Base-by-base conservation (phyloP, 2,113 vertebrate species). In the Miniopterus natalensis region DNA sequence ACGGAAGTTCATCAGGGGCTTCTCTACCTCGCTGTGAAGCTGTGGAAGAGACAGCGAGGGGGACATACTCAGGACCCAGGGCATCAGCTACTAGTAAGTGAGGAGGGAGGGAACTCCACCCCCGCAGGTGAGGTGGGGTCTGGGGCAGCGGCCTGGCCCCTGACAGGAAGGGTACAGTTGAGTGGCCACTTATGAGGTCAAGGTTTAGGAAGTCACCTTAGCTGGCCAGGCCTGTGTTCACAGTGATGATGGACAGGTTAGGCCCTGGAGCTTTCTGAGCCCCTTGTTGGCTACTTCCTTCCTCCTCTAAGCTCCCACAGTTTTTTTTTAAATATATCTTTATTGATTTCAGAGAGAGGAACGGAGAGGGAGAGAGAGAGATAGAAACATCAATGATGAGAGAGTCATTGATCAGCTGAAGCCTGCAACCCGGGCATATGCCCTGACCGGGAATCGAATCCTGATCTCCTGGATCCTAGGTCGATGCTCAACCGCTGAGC, bases 11-110 rank as follows among this genome's bases (percentile, higher is more conserved):
- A 99, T 98, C 6, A 99, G 96, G 20, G 99, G 99, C 77, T 99
- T 99, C 97, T 99, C 99, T n/a, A 99, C 99, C 95, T 99, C 99
- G 0, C 99, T 99, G 94, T 99, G 99, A 27, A 99, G 99, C 99
- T 99, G 98, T 0, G 47, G 47, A 86, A 78, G 3, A 8, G 29
- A 36, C 36, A 92, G 53, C 2, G 42, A 36, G 45, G 55, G 49
- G 29, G 36, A 5, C 8, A 13, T 1, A 7, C 8, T 97, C 71
- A 97, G 78, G 49, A 73, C 45, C 0, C 0, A 1, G 45, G 57
- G 17, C 0, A 13, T 42, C 10, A 1, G 55, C 17, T 5, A 11
- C 9, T 6, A 27, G 45, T 4, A 83, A 5, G 17, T 12, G 27
- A 42, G 91, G 42, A 65, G 2, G 8, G n/a, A 47, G 27, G 29